Conservation (phyloP, 2,113 vertebrate genomes). For the Pachycephala philippinensis region DNA sequence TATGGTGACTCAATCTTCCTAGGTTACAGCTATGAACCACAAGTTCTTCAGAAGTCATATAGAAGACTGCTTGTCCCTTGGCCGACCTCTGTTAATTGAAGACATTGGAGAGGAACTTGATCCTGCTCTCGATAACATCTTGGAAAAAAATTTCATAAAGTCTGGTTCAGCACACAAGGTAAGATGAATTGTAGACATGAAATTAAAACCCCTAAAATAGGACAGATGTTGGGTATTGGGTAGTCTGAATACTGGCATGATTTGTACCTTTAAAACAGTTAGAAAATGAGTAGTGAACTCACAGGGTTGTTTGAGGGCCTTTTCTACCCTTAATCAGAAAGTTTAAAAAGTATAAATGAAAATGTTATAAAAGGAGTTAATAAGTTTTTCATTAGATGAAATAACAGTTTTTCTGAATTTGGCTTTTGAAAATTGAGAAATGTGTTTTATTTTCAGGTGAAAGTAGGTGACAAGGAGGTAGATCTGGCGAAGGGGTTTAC, state of each 20-base stretch:
- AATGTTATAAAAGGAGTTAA: not conserved
- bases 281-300: not conserved
- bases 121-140: slow-evolving; percentile 81
- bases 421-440: not conserved
- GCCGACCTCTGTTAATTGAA: slow-evolving; percentile 81
- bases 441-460: slow-evolving; percentile 71
- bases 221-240: not conserved
- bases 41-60: slow-evolving; percentile 82
- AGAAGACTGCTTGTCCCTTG: slow-evolving; percentile 80
- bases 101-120: slow-evolving; percentile 86
- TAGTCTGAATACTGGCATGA: not conserved
- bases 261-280: not conserved
- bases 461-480: slow-evolving; percentile 83
- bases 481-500: slow-evolving; percentile 78
- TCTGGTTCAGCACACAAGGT: slow-evolving; percentile 81
- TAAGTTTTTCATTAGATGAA: not conserved
- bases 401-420: not conserved
- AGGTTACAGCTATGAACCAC: slow-evolving; percentile 83
- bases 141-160: slow-evolving; percentile 88
- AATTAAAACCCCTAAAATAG: not conserved
- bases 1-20: not conserved
- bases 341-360: not conserved
- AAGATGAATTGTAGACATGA: not conserved
- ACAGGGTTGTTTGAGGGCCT: fast-evolving
- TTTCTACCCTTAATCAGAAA: not conserved